These are phyloP conservation scores for Napeogenes inachia DNA, from an alignment of 2,888 invertebrate species.

Conservation along the genomic window DNA sequence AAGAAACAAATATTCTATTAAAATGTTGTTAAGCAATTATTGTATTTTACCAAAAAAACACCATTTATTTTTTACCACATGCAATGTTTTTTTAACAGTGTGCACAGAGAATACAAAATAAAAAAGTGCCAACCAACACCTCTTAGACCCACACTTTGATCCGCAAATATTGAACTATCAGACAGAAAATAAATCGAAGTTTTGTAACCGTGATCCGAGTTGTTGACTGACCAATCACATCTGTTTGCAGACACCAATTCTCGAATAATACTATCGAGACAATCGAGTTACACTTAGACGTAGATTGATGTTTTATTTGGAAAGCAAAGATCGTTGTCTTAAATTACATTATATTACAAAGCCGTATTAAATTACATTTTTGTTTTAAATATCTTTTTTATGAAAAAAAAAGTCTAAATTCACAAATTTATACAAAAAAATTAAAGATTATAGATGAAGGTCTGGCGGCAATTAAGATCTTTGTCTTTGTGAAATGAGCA, in stretches of 20 bases:
- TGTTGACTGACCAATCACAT: not conserved
- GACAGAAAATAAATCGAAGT: too few relatives aligned
- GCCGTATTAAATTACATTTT: too few relatives aligned
- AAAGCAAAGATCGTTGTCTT: too few relatives aligned
- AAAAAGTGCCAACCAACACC: not conserved
- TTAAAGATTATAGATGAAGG: too few relatives aligned
- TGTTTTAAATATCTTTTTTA: too few relatives aligned
- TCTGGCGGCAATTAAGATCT: constrained; percentile 6
- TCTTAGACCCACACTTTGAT: not conserved
- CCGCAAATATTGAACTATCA: constrained; percentile 1
- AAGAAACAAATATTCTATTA: constrained; percentile 63
- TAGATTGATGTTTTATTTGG: too few relatives aligned
- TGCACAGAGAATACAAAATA: not conserved
- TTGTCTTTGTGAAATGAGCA: constrained; percentile 5
- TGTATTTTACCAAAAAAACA: not conserved
- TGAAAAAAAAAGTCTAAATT: too few relatives aligned
- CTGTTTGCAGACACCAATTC: not conserved
- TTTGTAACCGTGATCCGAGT: not conserved
- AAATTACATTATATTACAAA: too few relatives aligned
- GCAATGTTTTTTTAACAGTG: not conserved
- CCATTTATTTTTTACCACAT: not conserved
- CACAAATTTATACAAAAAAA: too few relatives aligned
- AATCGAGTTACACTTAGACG: too few relatives aligned
- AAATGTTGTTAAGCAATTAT: not conserved
- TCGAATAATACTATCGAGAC: not conserved